These are phyloP conservation scores for Chironomus riparius DNA, from an alignment of 2,888 invertebrate species.

Conservation along the genomic window DNA sequence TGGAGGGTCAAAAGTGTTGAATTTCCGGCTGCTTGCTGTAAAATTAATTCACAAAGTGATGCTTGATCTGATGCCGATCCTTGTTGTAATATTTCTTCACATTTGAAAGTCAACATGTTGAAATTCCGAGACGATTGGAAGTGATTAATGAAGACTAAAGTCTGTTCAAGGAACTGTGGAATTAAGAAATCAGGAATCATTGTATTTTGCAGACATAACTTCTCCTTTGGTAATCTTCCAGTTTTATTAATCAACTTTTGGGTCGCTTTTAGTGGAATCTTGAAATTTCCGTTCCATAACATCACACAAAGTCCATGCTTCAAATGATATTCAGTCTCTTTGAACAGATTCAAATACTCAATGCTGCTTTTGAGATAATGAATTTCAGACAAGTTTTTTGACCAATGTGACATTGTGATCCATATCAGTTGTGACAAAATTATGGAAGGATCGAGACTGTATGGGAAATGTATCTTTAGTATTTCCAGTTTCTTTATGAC, in stretches of 20 bases:
- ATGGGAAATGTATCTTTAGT: slow-evolving; percentile 71
- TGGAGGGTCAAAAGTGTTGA: slow-evolving; percentile 70
- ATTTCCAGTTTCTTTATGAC: slow-evolving; percentile 54
- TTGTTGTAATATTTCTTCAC: slow-evolving; percentile 39
- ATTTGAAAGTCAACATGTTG: slow-evolving; percentile 37
- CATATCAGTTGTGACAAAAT: slow-evolving; percentile 80
- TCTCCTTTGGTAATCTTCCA: slow-evolving; percentile 77
- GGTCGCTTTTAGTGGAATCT: slow-evolving; percentile 64
- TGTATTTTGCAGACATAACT: slow-evolving; percentile 57
- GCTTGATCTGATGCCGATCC: slow-evolving; percentile 51
- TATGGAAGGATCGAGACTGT: slow-evolving; percentile 69
- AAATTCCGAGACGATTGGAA: slow-evolving; percentile 36
- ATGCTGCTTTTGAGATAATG: slow-evolving; percentile 62
- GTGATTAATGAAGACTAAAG: slow-evolving; percentile 36
- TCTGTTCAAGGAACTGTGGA: slow-evolving; percentile 53
- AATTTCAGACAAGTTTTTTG: slow-evolving; percentile 59
- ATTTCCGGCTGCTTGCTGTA: slow-evolving; percentile 65
- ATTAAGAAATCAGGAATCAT: slow-evolving; percentile 44
- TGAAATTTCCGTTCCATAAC: slow-evolving; percentile 84
- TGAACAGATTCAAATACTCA: slow-evolving; percentile 51
- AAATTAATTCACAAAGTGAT: slow-evolving; percentile 66
- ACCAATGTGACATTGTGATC: slow-evolving; percentile 82
- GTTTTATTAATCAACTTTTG: slow-evolving; percentile 70
- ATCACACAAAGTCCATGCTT: slow-evolving; percentile 75
- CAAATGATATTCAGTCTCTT: slow-evolving; percentile 37